These are phyloP conservation scores for Drosophila borborema DNA, from an alignment of 2,888 invertebrate genomes.

Conservation along the genomic window DNA sequence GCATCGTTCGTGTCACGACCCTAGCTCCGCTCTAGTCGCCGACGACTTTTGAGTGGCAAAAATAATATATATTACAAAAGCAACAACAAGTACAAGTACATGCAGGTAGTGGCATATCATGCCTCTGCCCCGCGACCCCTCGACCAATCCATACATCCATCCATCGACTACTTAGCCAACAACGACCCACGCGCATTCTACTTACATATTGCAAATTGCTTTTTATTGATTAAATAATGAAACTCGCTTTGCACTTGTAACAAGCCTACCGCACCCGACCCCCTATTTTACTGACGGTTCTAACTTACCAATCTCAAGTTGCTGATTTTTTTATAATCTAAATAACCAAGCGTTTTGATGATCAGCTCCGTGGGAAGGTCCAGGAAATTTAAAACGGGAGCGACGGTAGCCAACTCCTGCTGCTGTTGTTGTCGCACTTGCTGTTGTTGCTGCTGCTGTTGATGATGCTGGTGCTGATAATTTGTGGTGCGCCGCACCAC, in stretches of 20 bases:
- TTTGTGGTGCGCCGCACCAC: constrained; percentile 66
- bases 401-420: constrained; percentile 26
- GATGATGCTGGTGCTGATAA: constrained; percentile 27
- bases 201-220: constrained; percentile 72
- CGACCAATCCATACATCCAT: background rate
- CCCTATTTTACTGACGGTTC: background rate
- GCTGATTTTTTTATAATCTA: constrained; percentile 91
- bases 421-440: constrained; percentile 22
- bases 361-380: constrained; percentile 93
- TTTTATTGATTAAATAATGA: constrained; percentile 76
- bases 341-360: constrained; percentile 91
- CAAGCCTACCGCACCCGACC: background rate
- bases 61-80: constrained; percentile 46
- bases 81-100: constrained; percentile 47
- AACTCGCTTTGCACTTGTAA: constrained; percentile 16
- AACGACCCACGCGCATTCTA: constrained; percentile 57
- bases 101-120: constrained; percentile 61
- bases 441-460: background rate
- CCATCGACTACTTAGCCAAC: constrained; percentile 24
- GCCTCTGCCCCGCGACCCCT: background rate
- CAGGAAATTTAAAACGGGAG: constrained; percentile 85
- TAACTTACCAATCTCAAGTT: constrained; percentile 91
- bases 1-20: constrained; percentile 30
- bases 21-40: constrained; percentile 25
- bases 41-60: constrained; percentile 62